These are phyloP conservation scores for Oscheius sp. DNA, from an alignment of 1,140 invertebrate genomes.

Conservation along the genomic window DNA sequence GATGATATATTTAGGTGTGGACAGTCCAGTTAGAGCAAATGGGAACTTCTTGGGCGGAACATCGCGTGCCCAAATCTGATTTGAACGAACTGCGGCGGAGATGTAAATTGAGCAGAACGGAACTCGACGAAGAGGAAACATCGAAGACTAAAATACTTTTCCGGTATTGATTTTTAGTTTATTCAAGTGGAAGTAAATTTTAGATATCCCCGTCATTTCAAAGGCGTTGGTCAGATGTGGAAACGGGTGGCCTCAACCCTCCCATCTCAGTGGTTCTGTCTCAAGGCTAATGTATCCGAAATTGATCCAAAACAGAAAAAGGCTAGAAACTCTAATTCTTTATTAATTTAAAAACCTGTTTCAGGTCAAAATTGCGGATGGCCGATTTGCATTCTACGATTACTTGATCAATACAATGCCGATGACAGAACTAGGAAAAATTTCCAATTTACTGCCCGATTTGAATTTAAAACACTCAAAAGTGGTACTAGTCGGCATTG, in stretches of 20 bases:
- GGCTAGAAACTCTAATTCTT: slow-evolving; percentile 9
- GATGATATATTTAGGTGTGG: slow-evolving; percentile 19
- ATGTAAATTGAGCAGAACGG: not conserved
- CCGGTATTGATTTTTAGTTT: not conserved
- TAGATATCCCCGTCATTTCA: slow-evolving; percentile 27
- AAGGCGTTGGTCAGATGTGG: slow-evolving; percentile 35
- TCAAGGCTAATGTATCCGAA: slow-evolving; percentile 14
- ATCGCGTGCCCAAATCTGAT: slow-evolving; percentile 27
- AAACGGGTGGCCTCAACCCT: slow-evolving; percentile 24
- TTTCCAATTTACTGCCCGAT: slow-evolving; percentile 5
- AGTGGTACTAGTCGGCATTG: slow-evolving; percentile 34
- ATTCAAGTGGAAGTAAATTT: not conserved
- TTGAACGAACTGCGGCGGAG: not conserved
- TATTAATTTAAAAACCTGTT: slow-evolving; percentile 4
- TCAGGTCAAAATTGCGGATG: slow-evolving; percentile 15
- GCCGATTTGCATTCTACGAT: slow-evolving; percentile 10
- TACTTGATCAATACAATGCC: slow-evolving; percentile 26
- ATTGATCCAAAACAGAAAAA: slow-evolving; percentile 29
- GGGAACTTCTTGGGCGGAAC: slow-evolving; percentile 29
- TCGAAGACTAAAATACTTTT: slow-evolving; percentile 15
- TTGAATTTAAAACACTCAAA: slow-evolving; percentile 32
- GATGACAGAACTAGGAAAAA: slow-evolving; percentile 23
- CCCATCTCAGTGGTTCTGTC: slow-evolving; percentile 19
- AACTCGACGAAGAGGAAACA: slow-evolving; percentile 21
- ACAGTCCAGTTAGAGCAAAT: slow-evolving; percentile 31